Evolutionary conservation across 2,888 invertebrate species (phyloP).

Genomic region (Erebia palarica): DNA sequence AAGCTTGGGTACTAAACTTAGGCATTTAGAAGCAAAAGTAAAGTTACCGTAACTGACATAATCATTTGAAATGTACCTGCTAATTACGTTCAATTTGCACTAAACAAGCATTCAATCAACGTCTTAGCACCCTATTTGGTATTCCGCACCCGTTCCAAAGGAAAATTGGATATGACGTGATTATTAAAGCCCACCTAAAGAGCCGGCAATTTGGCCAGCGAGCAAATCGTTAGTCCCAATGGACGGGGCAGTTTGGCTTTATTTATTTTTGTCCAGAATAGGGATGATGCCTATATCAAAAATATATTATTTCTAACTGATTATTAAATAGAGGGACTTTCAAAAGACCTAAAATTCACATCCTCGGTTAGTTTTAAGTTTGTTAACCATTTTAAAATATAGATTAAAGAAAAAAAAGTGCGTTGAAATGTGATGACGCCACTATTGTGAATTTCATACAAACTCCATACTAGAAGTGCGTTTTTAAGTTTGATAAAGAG

Average conservation of each 20-base stretch:
- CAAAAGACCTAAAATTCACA: no score
- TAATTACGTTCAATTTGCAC: slow-evolving; percentile 43
- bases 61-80: slow-evolving; percentile 23
- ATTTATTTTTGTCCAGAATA: slow-evolving; percentile 50
- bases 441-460: no score
- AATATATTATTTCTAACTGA: no score
- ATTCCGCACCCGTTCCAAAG: slow-evolving; percentile 64
- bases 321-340: no score
- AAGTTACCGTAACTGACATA: not conserved
- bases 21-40: not conserved
- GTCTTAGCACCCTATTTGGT: slow-evolving; percentile 54
- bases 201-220: slow-evolving; percentile 74
- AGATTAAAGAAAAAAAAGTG: no score
- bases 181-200: slow-evolving; percentile 76
- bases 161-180: slow-evolving; percentile 80
- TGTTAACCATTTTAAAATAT: no score
- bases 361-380: no score
- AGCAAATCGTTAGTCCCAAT: slow-evolving; percentile 67
- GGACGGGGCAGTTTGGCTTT: slow-evolving; percentile 56
- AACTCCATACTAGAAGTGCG: no score
- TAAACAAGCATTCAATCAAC: slow-evolving; percentile 63
- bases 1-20: no score
- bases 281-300: no score
- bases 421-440: no score
- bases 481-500: no score